Percentiles rank a stretch among this genome's conserved stretches.
Conservation (phyloP, 2,888 invertebrate species). For the Dione vanillae region DNA sequence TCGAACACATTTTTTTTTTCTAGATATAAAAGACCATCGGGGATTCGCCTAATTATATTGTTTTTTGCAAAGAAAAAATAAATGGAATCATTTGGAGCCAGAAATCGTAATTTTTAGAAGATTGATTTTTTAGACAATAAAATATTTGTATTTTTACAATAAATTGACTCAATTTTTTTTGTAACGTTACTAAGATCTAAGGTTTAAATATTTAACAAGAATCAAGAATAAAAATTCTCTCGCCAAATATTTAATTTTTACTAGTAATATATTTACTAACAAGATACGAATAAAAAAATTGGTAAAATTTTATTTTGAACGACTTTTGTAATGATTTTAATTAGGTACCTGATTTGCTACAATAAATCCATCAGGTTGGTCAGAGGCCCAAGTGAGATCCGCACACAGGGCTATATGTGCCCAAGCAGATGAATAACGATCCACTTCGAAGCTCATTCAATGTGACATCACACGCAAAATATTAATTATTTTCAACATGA, state of each 20-base stretch:
- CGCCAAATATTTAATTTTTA: background rate
- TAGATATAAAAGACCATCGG: too few species aligned
- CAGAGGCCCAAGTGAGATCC: conserved; percentile 80
- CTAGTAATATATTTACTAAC: too few species aligned
- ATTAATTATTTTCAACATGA: conserved; percentile 75
- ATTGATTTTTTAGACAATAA: too few species aligned
- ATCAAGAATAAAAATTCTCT: too few species aligned
- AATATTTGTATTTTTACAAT: background rate
- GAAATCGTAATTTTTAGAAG: too few species aligned
- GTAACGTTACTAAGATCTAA: background rate
- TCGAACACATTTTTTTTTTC: too few species aligned
- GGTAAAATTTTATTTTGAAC: background rate
- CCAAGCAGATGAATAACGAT: conserved; percentile 79
- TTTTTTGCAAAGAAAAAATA: too few species aligned
- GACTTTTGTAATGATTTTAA: background rate
- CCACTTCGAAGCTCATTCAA: conserved; percentile 84
- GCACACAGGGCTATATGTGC: conserved; percentile 82
- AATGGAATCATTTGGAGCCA: too few species aligned
- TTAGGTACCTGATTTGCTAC: conserved; percentile 76
- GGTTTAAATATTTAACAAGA: background rate
- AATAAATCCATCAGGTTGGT: conserved; percentile 79
- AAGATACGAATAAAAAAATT: background rate
- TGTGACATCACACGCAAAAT: conserved; percentile 78
- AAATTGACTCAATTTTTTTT: background rate
- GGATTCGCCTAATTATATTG: too few species aligned